Percentiles rank a stretch among this genome's conserved stretches.
These are phyloP conservation scores for Papilio elwesi DNA, from an alignment of 2,888 invertebrate species.

Conservation along the genomic window DNA sequence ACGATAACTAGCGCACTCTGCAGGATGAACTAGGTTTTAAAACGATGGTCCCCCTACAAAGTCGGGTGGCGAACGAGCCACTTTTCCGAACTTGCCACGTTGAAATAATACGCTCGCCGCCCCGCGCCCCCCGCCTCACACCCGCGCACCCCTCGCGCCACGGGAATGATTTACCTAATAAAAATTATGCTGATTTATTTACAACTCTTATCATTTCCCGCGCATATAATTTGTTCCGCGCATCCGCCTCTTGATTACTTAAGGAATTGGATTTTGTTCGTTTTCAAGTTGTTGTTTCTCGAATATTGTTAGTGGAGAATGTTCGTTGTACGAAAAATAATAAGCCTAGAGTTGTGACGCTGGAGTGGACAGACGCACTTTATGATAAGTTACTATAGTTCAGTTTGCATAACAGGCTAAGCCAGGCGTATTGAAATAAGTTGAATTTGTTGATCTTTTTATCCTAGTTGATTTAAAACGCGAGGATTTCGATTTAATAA, in stretches of 20 bases:
- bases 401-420: too few species aligned
- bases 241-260: conserved; percentile 46
- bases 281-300: conserved; percentile 31
- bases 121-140: conserved; percentile 43
- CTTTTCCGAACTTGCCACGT: conserved; percentile 53
- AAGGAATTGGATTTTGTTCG: conserved; percentile 39
- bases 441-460: background rate
- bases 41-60: conserved; percentile 40
- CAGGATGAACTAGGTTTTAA: background rate
- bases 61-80: conserved; percentile 50
- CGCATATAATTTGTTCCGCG: conserved; percentile 48
- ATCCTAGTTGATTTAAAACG: background rate
- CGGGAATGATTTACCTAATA: conserved; percentile 67
- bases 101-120: conserved; percentile 51
- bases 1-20: too few species aligned
- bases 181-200: conserved; percentile 68
- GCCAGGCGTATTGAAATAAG: too few species aligned
- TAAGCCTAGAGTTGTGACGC: background rate
- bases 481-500: background rate
- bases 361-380: background rate
- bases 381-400: too few species aligned
- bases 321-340: background rate
- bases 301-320: conserved; percentile 25
- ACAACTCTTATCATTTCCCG: conserved; percentile 61
- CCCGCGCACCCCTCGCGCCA: conserved; percentile 42